Percentiles rank a stretch among this genome's conserved stretches.
These are phyloP conservation scores for fruit fly (Drosophila melanogaster) DNA, from an alignment of 1,140 invertebrate species.

Conservation along the genomic window Release_6_plus_ISO1_MT NC_004354.4:3117001-3117500, in stretches of 20 bases:
- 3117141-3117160: constrained; percentile 81
- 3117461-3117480: constrained; percentile 7
- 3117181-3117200: no score
- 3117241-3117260: constrained; percentile 38
- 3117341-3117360: background rate
- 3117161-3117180: constrained; percentile 62
- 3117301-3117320: constrained; percentile 81
- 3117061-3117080: constrained; percentile 1
- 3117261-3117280: constrained; percentile 78
- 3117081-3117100: constrained; percentile 77
- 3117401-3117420: constrained; percentile 24
- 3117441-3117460: constrained; percentile 2
- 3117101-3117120: constrained; percentile 81
- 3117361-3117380: background rate
- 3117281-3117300: constrained; percentile 79
- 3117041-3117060: constrained; percentile 24
- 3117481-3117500: constrained; percentile 29
- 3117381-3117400: constrained; percentile 3
- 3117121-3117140: constrained; percentile 62
- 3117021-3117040: background rate
- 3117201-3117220: constrained; percentile 49
- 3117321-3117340: constrained; percentile 25
- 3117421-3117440: constrained; percentile 22
- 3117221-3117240: constrained; percentile 36
- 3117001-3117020: constrained; percentile 29